Base-by-base conservation (phyloP, 2,113 vertebrate species). In the Xenopus borealis region DNA sequence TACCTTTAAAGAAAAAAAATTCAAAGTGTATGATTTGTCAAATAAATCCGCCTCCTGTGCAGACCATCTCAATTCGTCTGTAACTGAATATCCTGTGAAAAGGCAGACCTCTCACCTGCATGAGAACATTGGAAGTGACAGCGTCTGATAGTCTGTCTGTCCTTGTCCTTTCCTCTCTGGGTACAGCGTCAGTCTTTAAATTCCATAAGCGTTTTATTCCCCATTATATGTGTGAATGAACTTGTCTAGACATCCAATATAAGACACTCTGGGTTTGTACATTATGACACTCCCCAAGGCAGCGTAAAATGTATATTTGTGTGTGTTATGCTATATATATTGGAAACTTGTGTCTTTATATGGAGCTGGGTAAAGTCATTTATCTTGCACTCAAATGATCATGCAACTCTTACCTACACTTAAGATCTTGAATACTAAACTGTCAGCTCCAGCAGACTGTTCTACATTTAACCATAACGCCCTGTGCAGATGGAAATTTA, bases 281-380 rank as follows among this genome's bases (percentile, higher is more conserved):
- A 83, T 81, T 80, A 63, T 83, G 81, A 79, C 82, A 88, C 5
- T 88, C 89, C 90, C 89, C 85, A 84, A 89, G 88, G 84, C 82
- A 62, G 82, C 77, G 82, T 90, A 89, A 92, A 92, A 89, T 86
- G 90, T 91, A 90, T 91, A 89, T 87, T 84, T 90, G 86, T 91
- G 86, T 91, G 89, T 89, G 87, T 87, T 87, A 87, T 72, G 86
- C 86, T 85, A 86, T 3, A 40, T 88, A 88, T 81, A 52, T 83
- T 88, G 88, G 89, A 91, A 76, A 69, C 59, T 46, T 52, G 85
- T 70, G 27, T 71, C 79, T 82, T 85, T 86, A 84, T 84, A 90
- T 86, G 53, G 63, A 88, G 81, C 82, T 85, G 78, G 84, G 84
- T 86, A 81, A 66, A 75, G 47, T 69, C 55, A 50, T 52, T 17